Evolutionary conservation across 2,797 vertebrate genomes (phyloP).

Genomic region (Austrolebias charrua): DNA sequence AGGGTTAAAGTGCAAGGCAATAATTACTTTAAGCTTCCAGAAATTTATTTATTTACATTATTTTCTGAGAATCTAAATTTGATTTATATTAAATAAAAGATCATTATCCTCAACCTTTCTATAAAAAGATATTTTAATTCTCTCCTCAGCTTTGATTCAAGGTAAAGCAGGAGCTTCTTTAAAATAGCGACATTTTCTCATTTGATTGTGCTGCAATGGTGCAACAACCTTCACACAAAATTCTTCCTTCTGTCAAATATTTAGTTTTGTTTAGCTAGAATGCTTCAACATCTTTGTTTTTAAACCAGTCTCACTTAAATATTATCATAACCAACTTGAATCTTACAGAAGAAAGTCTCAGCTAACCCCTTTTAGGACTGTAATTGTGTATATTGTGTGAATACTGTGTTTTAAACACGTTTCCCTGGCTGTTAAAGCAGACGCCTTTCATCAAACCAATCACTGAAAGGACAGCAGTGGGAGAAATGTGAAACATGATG

Average conservation of each 20-base stretch:
- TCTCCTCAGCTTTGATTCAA: slow-evolving; percentile 67
- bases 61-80: slow-evolving; percentile 68
- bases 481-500: slow-evolving; percentile 42
- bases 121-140: slow-evolving; percentile 71
- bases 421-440: slow-evolving; percentile 44
- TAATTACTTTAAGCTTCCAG: slow-evolving; percentile 74
- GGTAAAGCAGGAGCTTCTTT: slow-evolving; percentile 61
- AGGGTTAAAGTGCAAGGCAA: slow-evolving; percentile 82
- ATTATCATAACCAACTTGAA: slow-evolving; percentile 40
- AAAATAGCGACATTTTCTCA: slow-evolving; percentile 58
- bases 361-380: slow-evolving; percentile 36
- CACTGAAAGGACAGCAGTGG: slow-evolving; percentile 29
- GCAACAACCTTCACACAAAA: slow-evolving; percentile 66
- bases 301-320: slow-evolving; percentile 53
- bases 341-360: slow-evolving; percentile 33
- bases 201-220: slow-evolving; percentile 81
- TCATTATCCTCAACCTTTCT: slow-evolving; percentile 63
- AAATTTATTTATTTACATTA: slow-evolving; percentile 71
- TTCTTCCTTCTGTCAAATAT: slow-evolving; percentile 52
- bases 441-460: slow-evolving; percentile 30
- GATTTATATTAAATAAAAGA: slow-evolving; percentile 69
- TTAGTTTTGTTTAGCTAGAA: slow-evolving; percentile 53
- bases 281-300: slow-evolving; percentile 25
- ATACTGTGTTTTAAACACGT: slow-evolving; percentile 32
- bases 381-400: slow-evolving; percentile 46